Base-by-base conservation (phyloP, 2,113 vertebrate species). In the Bubo scandiacus region DNA sequence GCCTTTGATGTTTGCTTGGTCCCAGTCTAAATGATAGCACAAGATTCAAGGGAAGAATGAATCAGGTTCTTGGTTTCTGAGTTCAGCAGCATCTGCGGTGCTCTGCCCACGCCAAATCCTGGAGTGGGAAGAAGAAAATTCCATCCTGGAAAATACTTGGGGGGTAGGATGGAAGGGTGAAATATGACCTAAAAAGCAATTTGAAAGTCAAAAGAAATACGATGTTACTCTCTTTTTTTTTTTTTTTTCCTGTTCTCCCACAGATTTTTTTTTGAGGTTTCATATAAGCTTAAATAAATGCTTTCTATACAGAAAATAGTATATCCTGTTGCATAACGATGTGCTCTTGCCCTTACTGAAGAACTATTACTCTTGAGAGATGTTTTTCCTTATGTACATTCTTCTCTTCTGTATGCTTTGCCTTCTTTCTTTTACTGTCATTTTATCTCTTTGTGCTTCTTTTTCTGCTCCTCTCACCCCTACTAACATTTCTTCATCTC, bases 121-220 rank as follows among this genome's bases (percentile, higher is more conserved):
- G 71, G 81, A 97, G 94, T 97, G 94, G 94, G 95, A 94, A 97
- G 82, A 77, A 96, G 81, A 95, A 96, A 95, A 94, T 97, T 97
- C 86, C 89, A 55, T 85, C 78, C 78, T 87, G 86, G 86, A 94
- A 96, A 97, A 85, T 93, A 91, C 61, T 91, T 85, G 77, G 59
- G 73, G 72, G 57, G 51, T 32, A 57, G 47, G 38, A 74, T 36
- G 49, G 54, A 29, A 73, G 88, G 19, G 40, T 82, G 91, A 94
- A 95, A 97, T 89, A 84, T 65, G 89, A 94, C 88, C 88, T 87
- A 85, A 96, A 96, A 95, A 89, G 68, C 89, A 92, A 54, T 88
- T 96, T 80, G 66, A 54, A 72, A 82, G 42, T 84, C 2, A 0
- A 78, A 89, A 91, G 77, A 88, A 95, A 79, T 75, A 43, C 26